phyloP scores from a whole-genome alignment of 2,888 invertebrate species.

The Emesis furor region DNA sequence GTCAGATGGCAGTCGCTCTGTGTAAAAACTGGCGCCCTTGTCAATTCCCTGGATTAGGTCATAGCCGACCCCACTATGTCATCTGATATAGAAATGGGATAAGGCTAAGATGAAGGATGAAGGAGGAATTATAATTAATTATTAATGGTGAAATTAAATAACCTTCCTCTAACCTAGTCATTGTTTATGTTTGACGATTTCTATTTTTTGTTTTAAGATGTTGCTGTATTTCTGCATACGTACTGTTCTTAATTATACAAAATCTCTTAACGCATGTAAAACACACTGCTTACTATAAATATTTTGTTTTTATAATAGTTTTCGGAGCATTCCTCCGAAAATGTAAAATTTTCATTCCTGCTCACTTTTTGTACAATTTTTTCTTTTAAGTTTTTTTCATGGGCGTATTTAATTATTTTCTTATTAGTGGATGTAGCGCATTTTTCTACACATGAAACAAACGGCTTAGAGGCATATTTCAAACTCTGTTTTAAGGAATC shows the following conservation, averaged over 20 bases:
- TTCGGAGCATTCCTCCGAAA: background rate
- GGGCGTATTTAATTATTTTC: background rate
- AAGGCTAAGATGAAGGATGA: no score
- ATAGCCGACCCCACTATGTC: no score
- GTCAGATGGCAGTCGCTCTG: no score
- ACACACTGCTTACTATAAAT: background rate
- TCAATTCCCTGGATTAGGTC: no score
- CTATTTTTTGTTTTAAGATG: background rate
- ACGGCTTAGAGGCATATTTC: background rate
- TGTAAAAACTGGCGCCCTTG: no score
- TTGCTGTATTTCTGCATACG: background rate
- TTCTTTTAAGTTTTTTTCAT: background rate
- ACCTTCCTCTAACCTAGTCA: no score
- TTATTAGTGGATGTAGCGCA: background rate
- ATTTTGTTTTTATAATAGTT: background rate
- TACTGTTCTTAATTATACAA: background rate
- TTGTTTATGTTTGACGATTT: background rate
- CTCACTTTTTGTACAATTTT: background rate
- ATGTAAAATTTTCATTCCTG: background rate
- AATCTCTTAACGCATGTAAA: constrained; percentile 3
- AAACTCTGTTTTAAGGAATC: background rate
- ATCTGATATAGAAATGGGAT: no score
- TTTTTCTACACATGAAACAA: background rate
- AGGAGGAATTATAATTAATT: no score
- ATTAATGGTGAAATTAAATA: no score